Base-by-base conservation (phyloP, 2,888 invertebrate species). In the Eulithis testata region DNA sequence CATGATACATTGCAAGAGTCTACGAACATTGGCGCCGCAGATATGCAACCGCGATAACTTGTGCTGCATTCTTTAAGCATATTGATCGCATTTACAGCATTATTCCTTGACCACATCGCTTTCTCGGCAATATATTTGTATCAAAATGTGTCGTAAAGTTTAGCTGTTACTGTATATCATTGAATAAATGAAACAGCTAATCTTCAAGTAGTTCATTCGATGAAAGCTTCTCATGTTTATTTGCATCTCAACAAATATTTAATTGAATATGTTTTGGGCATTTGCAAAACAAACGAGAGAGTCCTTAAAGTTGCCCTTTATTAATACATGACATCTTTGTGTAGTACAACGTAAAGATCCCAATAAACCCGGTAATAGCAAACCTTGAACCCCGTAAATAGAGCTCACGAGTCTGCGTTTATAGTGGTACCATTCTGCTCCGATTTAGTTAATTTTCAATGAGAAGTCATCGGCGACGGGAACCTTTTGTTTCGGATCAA, bases 91-190 rank as follows among this genome's bases (percentile, higher is more conserved):
- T 89, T 83, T 75, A 82, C 82, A 81, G 84, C 87, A 89, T 88
- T 87, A 83, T 83, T 84, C 81, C 83, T 86, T 79, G 75, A 87
- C 87, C 89, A 91, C 91, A 92, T 91, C 86, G 93, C 92, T 93
- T 92, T 85, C 77, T 88, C 85, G 84, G 89, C 86, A 86, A 84
- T 79, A 70, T 84, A 83, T 81, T 78, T 79, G 77, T 79, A 80
- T 83, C 75, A 73, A 76, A 78, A 67, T 74, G 75, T 76, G 76
- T 77, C 72, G 31, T 69, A 73, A 88, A 90, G 89, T 80, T 90
- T 90, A 88, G 90, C 88, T 87, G 88, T 90, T 84, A 79, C 77
- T 65, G n/a, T 61, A 73, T 66, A 50, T 52, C 57, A 62, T 21
- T 40, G 40, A 40, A 40, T 40, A 40, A 66, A 56, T 52, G 11